Conservation (phyloP, 1,140 invertebrate species). For the Scaptomyza hsui region DNA sequence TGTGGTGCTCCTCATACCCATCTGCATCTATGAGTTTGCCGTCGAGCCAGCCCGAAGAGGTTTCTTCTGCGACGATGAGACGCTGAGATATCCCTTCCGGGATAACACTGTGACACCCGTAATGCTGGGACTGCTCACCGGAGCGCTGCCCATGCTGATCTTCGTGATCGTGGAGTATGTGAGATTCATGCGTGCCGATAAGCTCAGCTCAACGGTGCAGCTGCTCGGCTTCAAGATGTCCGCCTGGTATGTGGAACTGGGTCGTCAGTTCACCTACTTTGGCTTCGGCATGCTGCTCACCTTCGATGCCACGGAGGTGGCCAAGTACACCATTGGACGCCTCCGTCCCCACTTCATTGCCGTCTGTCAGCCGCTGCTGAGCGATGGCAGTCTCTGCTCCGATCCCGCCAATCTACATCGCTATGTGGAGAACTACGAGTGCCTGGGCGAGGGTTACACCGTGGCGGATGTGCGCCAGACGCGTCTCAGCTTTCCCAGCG, state of each 20-base stretch:
- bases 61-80: constrained; percentile 98
- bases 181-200: constrained; percentile 39
- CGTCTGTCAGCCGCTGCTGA: constrained; percentile 87
- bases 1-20: constrained; percentile 84
- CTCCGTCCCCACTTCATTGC: constrained; percentile 95
- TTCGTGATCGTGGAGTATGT: constrained; percentile 67
- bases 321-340: constrained; percentile 96
- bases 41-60: constrained; percentile 93
- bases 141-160: constrained; percentile 85
- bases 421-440: constrained; percentile 88
- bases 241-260: constrained; percentile 88
- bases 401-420: constrained; percentile 85
- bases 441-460: constrained; percentile 85
- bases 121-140: constrained; percentile 90
- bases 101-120: constrained; percentile 91
- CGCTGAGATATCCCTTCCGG: constrained; percentile 92
- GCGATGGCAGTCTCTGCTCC: constrained; percentile 85
- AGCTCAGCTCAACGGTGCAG: constrained; percentile 37
- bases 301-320: constrained; percentile 93
- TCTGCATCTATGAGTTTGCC: constrained; percentile 89
- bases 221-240: constrained; percentile 84
- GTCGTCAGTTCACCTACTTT: constrained; percentile 90
- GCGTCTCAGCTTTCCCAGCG: constrained; percentile 92
- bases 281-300: constrained; percentile 92
- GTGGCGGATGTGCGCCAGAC: constrained; percentile 87